Base-by-base conservation (phyloP, 2,113 vertebrate genomes). In the Canis aureus region DNA sequence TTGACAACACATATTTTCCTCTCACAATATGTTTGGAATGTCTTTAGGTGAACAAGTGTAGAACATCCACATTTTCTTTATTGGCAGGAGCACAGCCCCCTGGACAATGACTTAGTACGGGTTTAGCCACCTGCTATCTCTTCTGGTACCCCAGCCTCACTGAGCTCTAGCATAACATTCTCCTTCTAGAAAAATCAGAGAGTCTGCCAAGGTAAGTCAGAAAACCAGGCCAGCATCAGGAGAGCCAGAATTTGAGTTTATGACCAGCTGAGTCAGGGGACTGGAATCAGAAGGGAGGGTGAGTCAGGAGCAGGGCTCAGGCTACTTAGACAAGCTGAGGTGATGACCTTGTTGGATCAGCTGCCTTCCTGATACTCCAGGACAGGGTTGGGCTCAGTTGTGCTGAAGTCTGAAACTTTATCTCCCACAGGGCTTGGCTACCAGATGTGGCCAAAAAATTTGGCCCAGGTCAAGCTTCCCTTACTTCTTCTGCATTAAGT, bases 211-310 rank as follows among this genome's bases (percentile, higher is more conserved):
- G 73, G 55, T 74, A 74, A 88, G 74, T 97, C 29, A 69, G 87
- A 69, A 96, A 84, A 71, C 57, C 53, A 87, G 69, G 67, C n/a
- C 67, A 83, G 88, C 78, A 51, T 69, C 57, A 32, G 71, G 69
- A 87, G 32, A 60, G 69, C n/a, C 71, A 60, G 92, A 81, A 66
- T 86, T 89, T 27, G 62, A 76, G 20, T 94, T 94, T 64, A 6
- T 20, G 62, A 92, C 71, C 20, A 64, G 60, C 88, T 94, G 94
- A 96, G 66, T 95, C 94, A 97, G 85, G 71, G 27, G 32, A 66
- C 78, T 94, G 82, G 91, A 91, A 93, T 95, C 55, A n/a, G 57
- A 95, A 88, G 22, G 16, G 32, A 76, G 60, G 69, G 32, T 82
- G 91, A 76, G 49, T 96, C 78, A 90, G 71, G 32, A 25, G 27